These are phyloP conservation scores for Drosophila bipectinata DNA, from an alignment of 1,140 invertebrate species.

Conservation along the genomic window DNA sequence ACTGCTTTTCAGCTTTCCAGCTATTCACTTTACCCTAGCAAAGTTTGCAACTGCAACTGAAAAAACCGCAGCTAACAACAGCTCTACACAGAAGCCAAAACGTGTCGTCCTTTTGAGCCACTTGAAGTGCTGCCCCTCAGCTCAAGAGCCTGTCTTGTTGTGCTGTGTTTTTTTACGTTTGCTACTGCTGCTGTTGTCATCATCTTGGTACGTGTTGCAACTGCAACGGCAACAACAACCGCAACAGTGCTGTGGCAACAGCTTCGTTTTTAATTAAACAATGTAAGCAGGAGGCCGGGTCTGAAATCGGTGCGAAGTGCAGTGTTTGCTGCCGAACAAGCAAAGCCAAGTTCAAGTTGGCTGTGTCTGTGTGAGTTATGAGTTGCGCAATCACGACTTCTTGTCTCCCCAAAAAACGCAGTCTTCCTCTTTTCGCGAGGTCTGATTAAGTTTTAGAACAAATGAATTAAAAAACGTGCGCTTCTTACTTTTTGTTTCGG, in stretches of 20 bases:
- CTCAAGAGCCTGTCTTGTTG: constrained; percentile 42
- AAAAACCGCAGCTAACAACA: constrained; percentile 41
- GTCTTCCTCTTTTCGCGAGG: constrained; percentile 43
- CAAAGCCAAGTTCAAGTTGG: constrained; percentile 60
- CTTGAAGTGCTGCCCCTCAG: constrained; percentile 55
- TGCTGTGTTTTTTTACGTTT: constrained; percentile 13
- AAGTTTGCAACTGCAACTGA: constrained; percentile 38
- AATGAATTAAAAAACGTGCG: constrained; percentile 81
- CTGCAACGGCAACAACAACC: constrained; percentile 14
- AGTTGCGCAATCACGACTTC: constrained; percentile 82
- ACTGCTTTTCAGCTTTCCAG: constrained; percentile 34
- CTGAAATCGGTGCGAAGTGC: constrained; percentile 44
- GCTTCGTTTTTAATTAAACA: constrained; percentile 80
- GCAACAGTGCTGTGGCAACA: constrained; percentile 12
- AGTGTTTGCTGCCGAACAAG: constrained; percentile 14
- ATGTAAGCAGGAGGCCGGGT: constrained; percentile 60
- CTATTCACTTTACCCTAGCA: constrained; percentile 21
- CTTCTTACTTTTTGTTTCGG: constrained; percentile 16
- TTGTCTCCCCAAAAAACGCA: constrained; percentile 59
- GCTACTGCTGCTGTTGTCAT: constrained; percentile 55
- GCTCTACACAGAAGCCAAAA: constrained; percentile 74
- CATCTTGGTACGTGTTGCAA: constrained; percentile 70
- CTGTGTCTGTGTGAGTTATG: constrained; percentile 70
- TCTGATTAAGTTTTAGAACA: constrained; percentile 81
- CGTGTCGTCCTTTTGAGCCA: constrained; percentile 81